Evolutionary conservation across 2,888 invertebrate species (phyloP).

Genomic region (Andrena minutula): DNA sequence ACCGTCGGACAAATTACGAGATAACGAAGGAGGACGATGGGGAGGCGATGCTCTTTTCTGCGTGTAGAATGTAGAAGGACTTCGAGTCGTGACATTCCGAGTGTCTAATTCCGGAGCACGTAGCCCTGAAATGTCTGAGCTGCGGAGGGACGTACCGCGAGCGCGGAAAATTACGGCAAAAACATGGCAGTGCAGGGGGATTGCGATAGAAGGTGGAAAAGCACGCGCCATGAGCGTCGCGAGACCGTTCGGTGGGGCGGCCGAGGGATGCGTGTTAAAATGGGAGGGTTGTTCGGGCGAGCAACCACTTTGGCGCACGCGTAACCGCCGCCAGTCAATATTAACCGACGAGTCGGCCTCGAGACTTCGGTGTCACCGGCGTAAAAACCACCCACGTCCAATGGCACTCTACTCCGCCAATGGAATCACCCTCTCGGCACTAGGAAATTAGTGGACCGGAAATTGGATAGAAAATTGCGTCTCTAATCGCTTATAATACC

Average conservation of each 20-base stretch:
- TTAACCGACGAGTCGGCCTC: slow-evolving; percentile 77
- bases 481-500: not conserved
- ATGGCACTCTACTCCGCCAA: slow-evolving; percentile 15
- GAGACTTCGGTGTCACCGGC: slow-evolving; percentile 62
- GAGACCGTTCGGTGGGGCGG: slow-evolving; percentile 49
- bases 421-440: not conserved
- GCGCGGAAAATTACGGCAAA: slow-evolving; percentile 27
- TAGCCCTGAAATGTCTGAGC: not conserved
- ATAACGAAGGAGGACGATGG: not conserved
- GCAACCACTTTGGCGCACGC: slow-evolving; percentile 81
- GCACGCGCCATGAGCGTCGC: slow-evolving; percentile 63
- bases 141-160: not conserved
- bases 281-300: slow-evolving; percentile 73
- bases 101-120: not conserved
- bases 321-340: slow-evolving; percentile 83
- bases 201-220: slow-evolving; percentile 59
- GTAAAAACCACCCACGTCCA: slow-evolving; percentile 60
- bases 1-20: slow-evolving; percentile 48
- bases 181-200: slow-evolving; percentile 50
- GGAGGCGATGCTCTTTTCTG: not conserved
- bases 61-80: not conserved
- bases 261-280: slow-evolving; percentile 69
- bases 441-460: not conserved
- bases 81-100: not conserved
- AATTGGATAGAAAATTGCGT: not conserved